Percentiles rank a stretch among this genome's conserved stretches.
phyloP scores from a whole-genome alignment of 2,888 invertebrate genomes.

The Hydrotaea cyrtoneurina region DNA sequence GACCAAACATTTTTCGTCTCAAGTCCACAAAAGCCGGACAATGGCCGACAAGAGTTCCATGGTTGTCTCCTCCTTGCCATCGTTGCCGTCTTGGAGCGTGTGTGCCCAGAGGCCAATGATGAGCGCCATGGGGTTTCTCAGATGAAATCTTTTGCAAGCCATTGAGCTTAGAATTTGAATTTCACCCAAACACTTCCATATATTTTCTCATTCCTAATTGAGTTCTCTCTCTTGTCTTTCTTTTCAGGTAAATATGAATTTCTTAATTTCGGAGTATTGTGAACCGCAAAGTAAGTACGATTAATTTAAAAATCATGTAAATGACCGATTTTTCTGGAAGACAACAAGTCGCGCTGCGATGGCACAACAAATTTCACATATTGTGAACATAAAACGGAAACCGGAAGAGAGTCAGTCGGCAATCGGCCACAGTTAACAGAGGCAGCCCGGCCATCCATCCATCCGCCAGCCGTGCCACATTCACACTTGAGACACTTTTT shows the following conservation, averaged over 20 bases:
- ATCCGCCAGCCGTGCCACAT: neutral
- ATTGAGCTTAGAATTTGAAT: no score
- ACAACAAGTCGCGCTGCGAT: slow-evolving; percentile 40
- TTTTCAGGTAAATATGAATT: slow-evolving; percentile 49
- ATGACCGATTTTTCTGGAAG: slow-evolving; percentile 48
- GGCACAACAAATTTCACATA: slow-evolving; percentile 28
- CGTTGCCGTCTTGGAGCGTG: no score
- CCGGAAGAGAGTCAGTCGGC: slow-evolving; percentile 57
- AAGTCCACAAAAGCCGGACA: no score
- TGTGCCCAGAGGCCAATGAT: no score
- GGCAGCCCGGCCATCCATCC: neutral
- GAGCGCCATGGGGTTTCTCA: no score
- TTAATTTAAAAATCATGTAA: slow-evolving; percentile 39
- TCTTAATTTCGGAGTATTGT: neutral
- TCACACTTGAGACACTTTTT: neutral
- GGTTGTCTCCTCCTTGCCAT: no score
- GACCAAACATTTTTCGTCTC: no score
- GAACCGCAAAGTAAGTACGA: slow-evolving; percentile 21
- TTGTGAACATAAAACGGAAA: slow-evolving; percentile 56
- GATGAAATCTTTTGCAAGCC: no score
- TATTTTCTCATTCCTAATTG: neutral
- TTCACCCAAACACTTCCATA: no score
- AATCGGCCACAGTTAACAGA: neutral
- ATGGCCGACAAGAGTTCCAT: no score
- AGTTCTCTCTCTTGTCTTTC: slow-evolving; percentile 25